phyloP scores from a whole-genome alignment of 2,888 invertebrate species.

The Eupeodes luniger region DNA sequence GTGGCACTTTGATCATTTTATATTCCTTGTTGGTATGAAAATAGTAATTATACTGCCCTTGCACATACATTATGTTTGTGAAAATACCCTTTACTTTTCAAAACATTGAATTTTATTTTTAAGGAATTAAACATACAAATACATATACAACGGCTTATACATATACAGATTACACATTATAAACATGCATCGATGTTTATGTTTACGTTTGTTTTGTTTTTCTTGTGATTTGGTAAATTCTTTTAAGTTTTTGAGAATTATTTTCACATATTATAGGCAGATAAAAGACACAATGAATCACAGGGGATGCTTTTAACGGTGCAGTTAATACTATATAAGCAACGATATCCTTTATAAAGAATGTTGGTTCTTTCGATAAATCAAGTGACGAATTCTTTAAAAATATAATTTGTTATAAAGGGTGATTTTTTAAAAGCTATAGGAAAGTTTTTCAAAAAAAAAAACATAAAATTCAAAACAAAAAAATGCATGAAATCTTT shows the following conservation, averaged over 20 bases:
- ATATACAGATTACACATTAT: constrained; percentile 25
- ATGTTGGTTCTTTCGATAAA: too few relatives aligned
- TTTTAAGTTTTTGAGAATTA: constrained; percentile 27
- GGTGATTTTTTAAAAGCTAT: too few relatives aligned
- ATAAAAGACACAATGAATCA: background rate
- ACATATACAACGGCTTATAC: constrained; percentile 9
- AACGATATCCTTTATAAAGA: too few relatives aligned
- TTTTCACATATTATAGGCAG: constrained; percentile 25
- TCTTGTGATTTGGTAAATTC: constrained; percentile 36
- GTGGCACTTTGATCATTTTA: constrained; percentile 65
- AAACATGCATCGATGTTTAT: constrained; percentile 6
- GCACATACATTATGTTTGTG: constrained; percentile 51
- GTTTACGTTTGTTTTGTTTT: constrained; percentile 25
- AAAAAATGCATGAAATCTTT: too few relatives aligned
- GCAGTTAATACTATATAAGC: too few relatives aligned
- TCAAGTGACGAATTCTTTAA: too few relatives aligned
- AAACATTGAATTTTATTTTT: constrained; percentile 4
- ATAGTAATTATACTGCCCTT: constrained; percentile 34
- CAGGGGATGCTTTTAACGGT: too few relatives aligned
- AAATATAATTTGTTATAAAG: too few relatives aligned
- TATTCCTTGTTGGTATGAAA: constrained; percentile 58
- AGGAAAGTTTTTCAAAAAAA: too few relatives aligned
- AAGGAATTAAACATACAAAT: constrained; percentile 1
- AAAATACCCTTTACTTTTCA: background rate
- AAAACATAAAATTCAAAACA: too few relatives aligned